Evolutionary conservation across 2,888 invertebrate genomes (phyloP), one percentile per base, ranked within the genome.

Genomic region (Lasioglossum pauxillum): DNA sequence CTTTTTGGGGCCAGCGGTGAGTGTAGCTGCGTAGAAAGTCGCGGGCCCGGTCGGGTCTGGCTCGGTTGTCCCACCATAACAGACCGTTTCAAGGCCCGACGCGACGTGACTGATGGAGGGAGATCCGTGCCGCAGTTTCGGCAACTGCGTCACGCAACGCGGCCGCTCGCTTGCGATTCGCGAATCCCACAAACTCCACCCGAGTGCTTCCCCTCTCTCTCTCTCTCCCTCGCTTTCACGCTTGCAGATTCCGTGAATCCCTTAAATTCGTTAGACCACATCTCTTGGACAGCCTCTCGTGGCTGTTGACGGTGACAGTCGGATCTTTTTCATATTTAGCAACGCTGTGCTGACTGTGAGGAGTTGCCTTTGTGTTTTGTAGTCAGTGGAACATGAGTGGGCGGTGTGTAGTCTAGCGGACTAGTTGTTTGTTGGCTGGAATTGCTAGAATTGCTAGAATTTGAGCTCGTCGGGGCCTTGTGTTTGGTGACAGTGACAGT

Each of bases 1-100:
- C 80, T 80, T 89, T 87, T 88, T 88, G 64, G 87, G 91, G 88
- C 87, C 89, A 82, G 78, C 75, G 82, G 83, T 77, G 75, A 78
- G 75, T 84, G 89, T 27, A 27, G 53, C 88, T 91, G 91, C 92
- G 93, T 93, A 93, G 93, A 93, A 93, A 93, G 93, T 93, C 90
- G 89, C 88, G 87, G 83, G 82, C 86, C 89, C 88, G 75, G 67
- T 76, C 84, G 60, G 74, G 60, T 79, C 83, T 78, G 57, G 64
- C 73, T 82, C 44, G 53, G 46, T 72, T 46, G 76, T 69, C 80
- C 75, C 82, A 79, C 88, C 76, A 86, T 78, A 60, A 49, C 80
- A 60, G 72, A 80, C 76, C 75, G 64, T 82, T 78, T 84, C 81
- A 82, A 85, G 88, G 85, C 81, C 86, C 82, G 46, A 23, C 53